A percentile compares a stretch with the other conserved stretches of the same genome.
Evolutionary conservation across 2,888 invertebrate genomes (phyloP).

Genomic region (Lepidocyrtoides sp.): DNA sequence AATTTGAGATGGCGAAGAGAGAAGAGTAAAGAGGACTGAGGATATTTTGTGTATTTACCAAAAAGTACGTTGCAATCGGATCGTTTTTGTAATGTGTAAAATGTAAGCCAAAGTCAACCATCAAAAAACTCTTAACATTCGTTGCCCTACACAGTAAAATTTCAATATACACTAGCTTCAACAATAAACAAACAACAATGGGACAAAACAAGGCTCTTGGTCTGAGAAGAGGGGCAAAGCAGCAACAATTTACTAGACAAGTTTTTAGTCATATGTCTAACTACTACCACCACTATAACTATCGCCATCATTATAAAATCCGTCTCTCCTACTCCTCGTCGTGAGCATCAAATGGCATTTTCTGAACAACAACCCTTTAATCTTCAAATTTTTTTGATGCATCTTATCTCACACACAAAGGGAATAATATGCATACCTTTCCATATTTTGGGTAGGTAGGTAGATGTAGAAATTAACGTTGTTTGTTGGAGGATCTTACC

Average conservation of each 20-base stretch:
- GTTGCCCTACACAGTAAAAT: constrained; percentile 8
- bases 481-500: too few relatives aligned
- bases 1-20: too few relatives aligned
- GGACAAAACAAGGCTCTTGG: not conserved
- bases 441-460: too few relatives aligned
- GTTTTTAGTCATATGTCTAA: too few relatives aligned
- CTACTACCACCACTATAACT: not conserved
- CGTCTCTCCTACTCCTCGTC: not conserved
- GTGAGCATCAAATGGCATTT: constrained; percentile 20
- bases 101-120: not conserved
- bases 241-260: not conserved
- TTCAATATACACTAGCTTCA: too few relatives aligned
- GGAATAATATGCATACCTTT: too few relatives aligned
- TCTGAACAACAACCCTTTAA: constrained; percentile 48
- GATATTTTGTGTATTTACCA: not conserved
- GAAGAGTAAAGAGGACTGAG: not conserved
- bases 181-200: constrained; percentile 8
- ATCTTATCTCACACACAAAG: too few relatives aligned
- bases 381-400: not conserved
- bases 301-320: not conserved
- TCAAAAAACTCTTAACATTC: too few relatives aligned
- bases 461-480: too few relatives aligned
- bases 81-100: not conserved
- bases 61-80: not conserved
- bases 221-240: not conserved